Percentiles rank a stretch among this genome's conserved stretches.
These are phyloP conservation scores for Euthynnus affinis DNA, from an alignment of 2,797 vertebrate genomes.

Conservation along the genomic window DNA sequence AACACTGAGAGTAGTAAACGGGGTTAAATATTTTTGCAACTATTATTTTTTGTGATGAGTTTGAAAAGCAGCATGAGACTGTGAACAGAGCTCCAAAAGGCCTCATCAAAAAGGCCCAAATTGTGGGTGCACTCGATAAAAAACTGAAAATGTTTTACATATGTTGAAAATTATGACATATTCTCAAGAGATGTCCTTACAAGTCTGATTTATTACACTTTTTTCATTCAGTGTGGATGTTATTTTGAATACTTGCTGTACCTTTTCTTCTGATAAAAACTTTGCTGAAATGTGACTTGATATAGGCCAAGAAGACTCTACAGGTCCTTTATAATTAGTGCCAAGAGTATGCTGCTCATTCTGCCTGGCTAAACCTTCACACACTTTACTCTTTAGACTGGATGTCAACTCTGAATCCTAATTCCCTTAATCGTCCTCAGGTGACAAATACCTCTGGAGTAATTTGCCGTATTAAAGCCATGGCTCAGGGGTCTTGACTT, in stretches of 20 bases:
- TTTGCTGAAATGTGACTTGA: constrained; percentile 22
- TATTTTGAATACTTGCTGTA: not conserved
- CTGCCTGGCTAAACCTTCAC: constrained; percentile 61
- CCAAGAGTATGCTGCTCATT: constrained; percentile 45
- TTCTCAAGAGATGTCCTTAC: too few relatives aligned
- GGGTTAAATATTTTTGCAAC: not conserved
- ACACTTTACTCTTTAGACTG: constrained; percentile 53
- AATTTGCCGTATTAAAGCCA: constrained; percentile 75
- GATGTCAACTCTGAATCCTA: constrained; percentile 65
- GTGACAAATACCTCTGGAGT: constrained; percentile 77
- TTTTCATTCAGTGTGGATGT: not conserved
- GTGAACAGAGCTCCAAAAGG: not conserved
- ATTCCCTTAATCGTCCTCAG: constrained; percentile 76
- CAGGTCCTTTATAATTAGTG: constrained; percentile 51
- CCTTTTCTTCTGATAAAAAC: not conserved
- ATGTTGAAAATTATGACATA: not conserved
- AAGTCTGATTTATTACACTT: too few relatives aligned
- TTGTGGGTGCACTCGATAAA: not conserved
- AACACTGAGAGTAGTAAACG: too few relatives aligned
- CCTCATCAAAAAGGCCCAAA: not conserved
- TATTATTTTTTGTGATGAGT: not conserved
- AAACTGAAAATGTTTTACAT: not conserved
- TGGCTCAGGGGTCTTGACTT: constrained; percentile 62
- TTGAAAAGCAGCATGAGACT: not conserved
- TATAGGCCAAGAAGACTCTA: constrained; percentile 25